Percentiles rank a stretch among this genome's conserved stretches.
Evolutionary conservation across 2,888 invertebrate species (phyloP).

Genomic region (Lepidocyrtinus sp.): DNA sequence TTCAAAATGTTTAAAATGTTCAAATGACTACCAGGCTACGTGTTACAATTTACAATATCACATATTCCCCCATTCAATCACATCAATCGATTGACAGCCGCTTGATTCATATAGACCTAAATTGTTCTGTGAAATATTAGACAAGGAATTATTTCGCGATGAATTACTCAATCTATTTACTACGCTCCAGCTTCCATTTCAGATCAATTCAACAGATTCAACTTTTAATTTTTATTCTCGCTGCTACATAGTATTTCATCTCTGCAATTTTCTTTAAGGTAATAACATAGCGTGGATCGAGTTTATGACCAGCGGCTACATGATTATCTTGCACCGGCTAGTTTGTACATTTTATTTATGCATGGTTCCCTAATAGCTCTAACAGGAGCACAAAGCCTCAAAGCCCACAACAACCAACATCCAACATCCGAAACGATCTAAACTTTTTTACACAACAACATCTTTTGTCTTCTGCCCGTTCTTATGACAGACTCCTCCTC

Average conservation of each 20-base stretch:
- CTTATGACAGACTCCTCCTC: constrained; percentile 59
- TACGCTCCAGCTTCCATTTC: no score
- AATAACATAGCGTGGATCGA: constrained; percentile 17
- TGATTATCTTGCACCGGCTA: constrained; percentile 15
- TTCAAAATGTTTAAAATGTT: constrained; percentile 30
- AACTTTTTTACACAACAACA: constrained; percentile 34
- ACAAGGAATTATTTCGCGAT: no score
- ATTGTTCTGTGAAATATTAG: no score
- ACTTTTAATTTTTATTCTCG: constrained; percentile 5
- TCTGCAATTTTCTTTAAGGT: constrained; percentile 4
- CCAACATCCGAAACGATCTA: no score
- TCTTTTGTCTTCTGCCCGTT: constrained; percentile 58
- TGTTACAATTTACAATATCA: constrained; percentile 19
- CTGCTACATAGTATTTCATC: no score
- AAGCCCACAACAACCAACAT: not conserved
- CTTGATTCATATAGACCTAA: constrained; percentile 4
- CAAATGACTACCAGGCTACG: constrained; percentile 11
- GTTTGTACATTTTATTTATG: constrained; percentile 20
- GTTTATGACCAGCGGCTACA: constrained; percentile 13
- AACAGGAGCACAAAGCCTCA: constrained; percentile 11
- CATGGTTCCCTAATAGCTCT: not conserved
- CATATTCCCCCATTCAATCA: not conserved
- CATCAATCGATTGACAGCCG: not conserved
- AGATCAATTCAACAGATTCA: no score
- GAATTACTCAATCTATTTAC: no score